Base-by-base conservation (phyloP, 1,140 invertebrate species). In the Ostrea denselamellosa region DNA sequence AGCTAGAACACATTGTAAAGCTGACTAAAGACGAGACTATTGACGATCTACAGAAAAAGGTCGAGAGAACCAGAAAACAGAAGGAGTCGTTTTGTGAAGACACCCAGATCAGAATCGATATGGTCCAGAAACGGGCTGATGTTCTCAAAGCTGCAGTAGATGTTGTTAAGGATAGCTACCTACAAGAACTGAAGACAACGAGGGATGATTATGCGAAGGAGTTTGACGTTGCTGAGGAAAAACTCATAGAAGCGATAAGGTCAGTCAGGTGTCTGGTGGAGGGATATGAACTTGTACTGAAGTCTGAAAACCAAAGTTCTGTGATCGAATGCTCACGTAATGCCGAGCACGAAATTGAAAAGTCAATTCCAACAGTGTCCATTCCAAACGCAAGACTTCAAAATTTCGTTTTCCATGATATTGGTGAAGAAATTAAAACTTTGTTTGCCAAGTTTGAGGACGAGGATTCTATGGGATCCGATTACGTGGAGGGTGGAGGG, bases 131-230 rank as follows among this genome's bases (percentile, higher is more conserved):
- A 22, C 34, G 82, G 82, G 82, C 83, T 17, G 54, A 56, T 19
- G 83, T 22, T 58, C 54, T 85, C 5, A 85, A 85, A 85, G 4
- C 83, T 25, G 54, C 54, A 22, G 83, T 85, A 19, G 83, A 85
- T 14, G 56, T 4, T 52, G 22, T 19, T 9, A 28, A 51, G 17
- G 25, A 62, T 19, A 22, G 22, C 12, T 62, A 54, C 51, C 22
- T 85, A n/a, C 2, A 19, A n/a, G 54, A 56, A n/a, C n/a, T 85
- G 14, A 25, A 58, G 34, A 56, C 28, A 34, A 58, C 52, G 8
- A 34, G 22, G 25, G 56, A 56, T n/a, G 25, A 56, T 19, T 17
- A 58, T 25, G 83, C 22, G 25, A 56, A 85, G 56, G 83, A 56
- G 19, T 85, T 58, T 22, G 53, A 34, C 25, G 25, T 22, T 3